These are phyloP conservation scores for Tenrec ecaudatus DNA, from an alignment of 2,113 vertebrate species.

Conservation along the genomic window DNA sequence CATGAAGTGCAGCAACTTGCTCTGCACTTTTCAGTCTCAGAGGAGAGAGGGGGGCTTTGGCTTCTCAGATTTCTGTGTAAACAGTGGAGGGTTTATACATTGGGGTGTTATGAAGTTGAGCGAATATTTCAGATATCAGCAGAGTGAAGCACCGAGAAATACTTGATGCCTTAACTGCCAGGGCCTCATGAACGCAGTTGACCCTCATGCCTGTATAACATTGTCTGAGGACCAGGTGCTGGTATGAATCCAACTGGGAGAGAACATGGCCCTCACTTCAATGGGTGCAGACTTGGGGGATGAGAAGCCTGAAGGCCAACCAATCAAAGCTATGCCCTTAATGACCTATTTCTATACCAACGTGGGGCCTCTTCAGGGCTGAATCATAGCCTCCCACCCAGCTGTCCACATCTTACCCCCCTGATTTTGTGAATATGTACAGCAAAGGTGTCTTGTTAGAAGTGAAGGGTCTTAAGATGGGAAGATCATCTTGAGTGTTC, in stretches of 20 bases:
- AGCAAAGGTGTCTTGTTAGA: not conserved
- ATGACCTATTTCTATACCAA: not conserved
- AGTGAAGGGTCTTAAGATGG: not conserved
- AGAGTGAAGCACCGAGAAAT: not conserved
- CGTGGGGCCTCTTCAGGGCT: not conserved
- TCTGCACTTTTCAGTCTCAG: too few species aligned
- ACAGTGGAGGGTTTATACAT: not conserved
- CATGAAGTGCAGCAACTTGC: too few species aligned
- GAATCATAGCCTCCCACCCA: not conserved
- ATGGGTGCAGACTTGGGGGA: not conserved
- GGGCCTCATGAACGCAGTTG: not conserved
- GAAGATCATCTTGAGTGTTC: not conserved
- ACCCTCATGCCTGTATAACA: not conserved
- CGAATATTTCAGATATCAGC: too few species aligned
- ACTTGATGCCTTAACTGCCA: not conserved
- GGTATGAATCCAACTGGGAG: not conserved
- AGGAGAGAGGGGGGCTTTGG: not conserved
- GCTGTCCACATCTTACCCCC: not conserved
- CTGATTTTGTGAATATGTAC: not conserved
- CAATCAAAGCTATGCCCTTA: not conserved
- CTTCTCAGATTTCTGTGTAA: not conserved
- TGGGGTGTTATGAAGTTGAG: too few species aligned
- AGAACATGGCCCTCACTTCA: not conserved
- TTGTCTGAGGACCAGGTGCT: not conserved
- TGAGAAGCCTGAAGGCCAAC: fast-evolving